A percentile compares a stretch with the other conserved stretches of the same genome.
phyloP scores from a whole-genome alignment of 2,113 vertebrate species.

The Ursus arctos region DNA sequence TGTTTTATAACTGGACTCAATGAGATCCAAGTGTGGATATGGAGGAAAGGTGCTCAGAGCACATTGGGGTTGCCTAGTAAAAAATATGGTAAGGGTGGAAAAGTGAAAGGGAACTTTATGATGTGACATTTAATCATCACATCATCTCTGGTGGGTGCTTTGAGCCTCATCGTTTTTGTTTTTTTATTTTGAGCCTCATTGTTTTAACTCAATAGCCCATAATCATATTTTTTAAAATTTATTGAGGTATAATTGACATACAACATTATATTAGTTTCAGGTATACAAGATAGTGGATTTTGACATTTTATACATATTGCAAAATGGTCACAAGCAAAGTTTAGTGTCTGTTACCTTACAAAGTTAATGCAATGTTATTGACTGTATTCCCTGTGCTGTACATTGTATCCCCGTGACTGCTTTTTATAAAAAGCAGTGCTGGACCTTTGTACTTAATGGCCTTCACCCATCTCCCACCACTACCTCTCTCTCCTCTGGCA shows the following conservation, averaged over 20 bases:
- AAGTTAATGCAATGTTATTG: neutral
- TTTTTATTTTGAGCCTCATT: neutral
- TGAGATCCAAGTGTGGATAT: neutral
- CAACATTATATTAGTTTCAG: neutral
- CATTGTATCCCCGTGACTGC: neutral
- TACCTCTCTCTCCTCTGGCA: neutral
- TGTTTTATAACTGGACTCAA: neutral
- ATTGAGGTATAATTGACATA: neutral
- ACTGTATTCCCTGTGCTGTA: neutral
- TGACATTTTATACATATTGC: neutral
- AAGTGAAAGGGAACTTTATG: neutral
- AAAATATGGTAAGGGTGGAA: neutral
- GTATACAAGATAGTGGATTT: neutral
- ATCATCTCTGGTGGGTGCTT: neutral
- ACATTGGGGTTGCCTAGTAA: neutral
- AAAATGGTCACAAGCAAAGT: neutral
- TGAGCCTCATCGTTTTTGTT: no score
- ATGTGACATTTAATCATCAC: neutral
- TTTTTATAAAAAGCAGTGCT: neutral
- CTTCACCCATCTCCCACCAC: neutral
- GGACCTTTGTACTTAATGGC: neutral
- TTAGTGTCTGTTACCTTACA: neutral
- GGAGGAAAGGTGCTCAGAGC: neutral
- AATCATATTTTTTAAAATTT: neutral
- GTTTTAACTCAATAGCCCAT: neutral